Evolutionary conservation across 2,888 invertebrate genomes (phyloP), one percentile per base, ranked within the genome.

Genomic region (Drosophila yooni): DNA sequence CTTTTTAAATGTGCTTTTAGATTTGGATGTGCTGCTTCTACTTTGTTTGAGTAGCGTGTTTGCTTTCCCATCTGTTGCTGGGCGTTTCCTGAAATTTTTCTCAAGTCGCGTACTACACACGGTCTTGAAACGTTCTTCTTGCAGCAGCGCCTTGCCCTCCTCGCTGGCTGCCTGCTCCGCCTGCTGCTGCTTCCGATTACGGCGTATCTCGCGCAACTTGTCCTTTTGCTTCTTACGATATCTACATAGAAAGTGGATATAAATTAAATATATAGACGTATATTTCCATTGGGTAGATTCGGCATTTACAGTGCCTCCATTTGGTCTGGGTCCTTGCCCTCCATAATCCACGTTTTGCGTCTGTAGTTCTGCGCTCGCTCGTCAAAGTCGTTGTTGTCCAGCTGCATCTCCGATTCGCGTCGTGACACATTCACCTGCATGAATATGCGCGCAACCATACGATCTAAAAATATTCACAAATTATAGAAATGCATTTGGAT

Each of bases 341-440:
- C 96, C 89, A 97, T 93, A 78, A 98, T 96, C 94, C 98, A 95
- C 67, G 97, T 95, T 93, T 99, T 99, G 84, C 96, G 94, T 84
- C 97, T 96, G 94, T 99, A 98, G 82, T 97, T 97, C 88, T 96
- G 95, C 90, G 96, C 96, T 81, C 96, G 95, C 92, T 98, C 97
- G 91, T 97, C 98, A 91, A 99, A 99, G 93, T 98, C 97, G 67
- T 95, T 96, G 92, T 98, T 97, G 90, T 99, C 98, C 60, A 99
- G 93, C 92, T 96, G 96, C 52, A 99, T 97, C 93, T 98, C 97
- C 5, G 98, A 98, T 92, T 99, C 98, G 70, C 99, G 95, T 77
- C 97, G 96, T 0, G 98, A 96, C 34, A 99, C 97, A 76, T 97
- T 96, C 48, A 99, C 97, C 92, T 99, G 98, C 48, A 98, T 97